Evolutionary conservation across 2,888 invertebrate genomes (phyloP), one percentile per base, ranked within the genome.

Genomic region (Lordiphosa fenestrarum): DNA sequence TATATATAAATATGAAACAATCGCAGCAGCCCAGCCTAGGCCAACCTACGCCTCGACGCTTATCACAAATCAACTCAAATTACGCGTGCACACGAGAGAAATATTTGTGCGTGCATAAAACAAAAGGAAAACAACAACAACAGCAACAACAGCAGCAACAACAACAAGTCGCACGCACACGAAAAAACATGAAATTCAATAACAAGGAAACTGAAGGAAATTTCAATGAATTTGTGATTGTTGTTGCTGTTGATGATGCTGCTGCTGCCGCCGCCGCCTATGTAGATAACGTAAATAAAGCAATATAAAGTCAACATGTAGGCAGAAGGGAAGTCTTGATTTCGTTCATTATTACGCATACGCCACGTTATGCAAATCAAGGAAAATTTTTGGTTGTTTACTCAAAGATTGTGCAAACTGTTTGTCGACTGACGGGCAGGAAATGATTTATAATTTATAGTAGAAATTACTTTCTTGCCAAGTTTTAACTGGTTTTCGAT

Each of bases 1-100:
- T 36, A 46, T 25, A 23, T 7, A 4, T 6, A 25, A 49, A 36
- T 59, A 65, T 80, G 58, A 80, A 80, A 73, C 61, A 78, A 78
- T 75, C 75, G 55, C 39, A 50, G 30, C 40, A 40, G 42, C 44
- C 40, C 47, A 55, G 48, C 15, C 44, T 47, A 33, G 38, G 4
- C 37, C 12, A 44, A 44, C 19, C 21, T 2, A 42, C 49, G 15
- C 33, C 40, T 10, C 6, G 37, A 41, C 44, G 46, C 64, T 78
- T 84, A 74, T 84, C 75, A 54, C 70, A 74, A 65, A 82, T 84
- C 83, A 69, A 62, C 67, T 66, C 66, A 82, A 84, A 82, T 84
- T 78, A 72, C 80, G 68, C 69, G 56, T 56, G 38, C 60, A 71
- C 76, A 65, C 59, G 60, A 49, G 44, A 30, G 37, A 61, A 69